Evolutionary conservation across 2,888 invertebrate genomes (phyloP), one percentile per base, ranked within the genome.

Genomic region (Papilio demoleus): DNA sequence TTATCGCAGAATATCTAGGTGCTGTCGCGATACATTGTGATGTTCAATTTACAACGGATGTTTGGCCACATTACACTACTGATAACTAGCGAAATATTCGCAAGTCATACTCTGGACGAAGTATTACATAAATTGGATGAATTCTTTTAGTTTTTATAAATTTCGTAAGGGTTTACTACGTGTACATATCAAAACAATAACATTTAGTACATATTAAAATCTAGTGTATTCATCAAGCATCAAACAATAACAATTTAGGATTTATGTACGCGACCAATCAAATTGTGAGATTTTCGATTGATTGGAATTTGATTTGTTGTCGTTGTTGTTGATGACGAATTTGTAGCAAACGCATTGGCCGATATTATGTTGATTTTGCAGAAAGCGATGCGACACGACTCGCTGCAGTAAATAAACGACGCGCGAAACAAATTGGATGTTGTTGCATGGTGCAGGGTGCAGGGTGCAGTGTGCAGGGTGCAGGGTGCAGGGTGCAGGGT

Each of bases 301-400:
- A 60, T 60, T 59, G 45, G 27, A 38, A 36, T 66, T 59, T 65
- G 58, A 65, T 65, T 58, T 31, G 56, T 36, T 14, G 58, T 47
- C 31, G 31, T 27, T 50, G 47, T 47, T 31, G 31, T 27, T 50
- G 47, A 12, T 47, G 47, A 60, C 36, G 17, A n/a, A 47, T 60
- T 60, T 56, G 34, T n/a, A 59, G 34, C 45, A 47, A 66, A 27
- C 24, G 38, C 60, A n/a, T 45, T 36, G 66, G 45, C 27, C 65
- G 47, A 59, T 65, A 59, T 65, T 59, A 65, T 65, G 65, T 65
- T 59, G 59, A 65, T 65, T 59, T 47, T 47, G 65, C 65, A 58
- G 65, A 34, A 59, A 47, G 19, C 34, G 9, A 5, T 34, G 36
- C 31, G 53, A 56, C 17, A 34, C 58, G 22, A 65, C 59, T 34